Base-by-base conservation (phyloP, 2,113 vertebrate species). In the Australoheros scitulus region DNA sequence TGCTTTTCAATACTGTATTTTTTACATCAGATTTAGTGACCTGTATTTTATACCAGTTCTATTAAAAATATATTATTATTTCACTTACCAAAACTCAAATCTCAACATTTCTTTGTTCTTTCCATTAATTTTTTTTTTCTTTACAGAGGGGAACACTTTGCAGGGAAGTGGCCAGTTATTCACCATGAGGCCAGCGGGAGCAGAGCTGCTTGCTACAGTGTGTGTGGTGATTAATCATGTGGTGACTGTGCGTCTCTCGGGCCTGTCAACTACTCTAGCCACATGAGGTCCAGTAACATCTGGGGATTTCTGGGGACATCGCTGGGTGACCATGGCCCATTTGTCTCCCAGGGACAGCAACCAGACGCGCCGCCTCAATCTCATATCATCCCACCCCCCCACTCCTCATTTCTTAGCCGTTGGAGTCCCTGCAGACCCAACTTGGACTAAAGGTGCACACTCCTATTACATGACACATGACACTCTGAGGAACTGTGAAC, bases 201-300 rank as follows among this genome's bases (percentile, higher is more conserved):
- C 78, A 6, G 20, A 63, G 86, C 84, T 75, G 65, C 81, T 83
- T 43, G 74, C 82, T 85, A 38, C 83, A 89, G 82, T 17, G 20
- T 89, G 92, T 91, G 90, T 83, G 91, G 92, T 93, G 91, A 95
- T 95, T 93, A 95, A 96, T 96, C 94, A 95, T 70, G 81, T 86
- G 82, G 90, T 88, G 93, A 90, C 94, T 93, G 83, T 47, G 74
- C 61, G 61, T 94, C 92, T 93, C 90, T 84, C 13, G 90, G 91
- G 93, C 85, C 92, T 90, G 92, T 92, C 92, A 90, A 43, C 86
- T 65, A 80, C 90, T 87, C 84, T 61, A 88, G 82, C 90, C 79
- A 20, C 92, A 89, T 90, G 87, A 92, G 91, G 91, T 95, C 93
- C 29, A 50, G 80, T 83, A 89, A 93, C 91, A 94, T 92, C 90